Percentiles rank a stretch among this genome's conserved stretches.
Evolutionary conservation across 2,113 vertebrate genomes (phyloP).

Genomic region (Jaculus jaculus): DNA sequence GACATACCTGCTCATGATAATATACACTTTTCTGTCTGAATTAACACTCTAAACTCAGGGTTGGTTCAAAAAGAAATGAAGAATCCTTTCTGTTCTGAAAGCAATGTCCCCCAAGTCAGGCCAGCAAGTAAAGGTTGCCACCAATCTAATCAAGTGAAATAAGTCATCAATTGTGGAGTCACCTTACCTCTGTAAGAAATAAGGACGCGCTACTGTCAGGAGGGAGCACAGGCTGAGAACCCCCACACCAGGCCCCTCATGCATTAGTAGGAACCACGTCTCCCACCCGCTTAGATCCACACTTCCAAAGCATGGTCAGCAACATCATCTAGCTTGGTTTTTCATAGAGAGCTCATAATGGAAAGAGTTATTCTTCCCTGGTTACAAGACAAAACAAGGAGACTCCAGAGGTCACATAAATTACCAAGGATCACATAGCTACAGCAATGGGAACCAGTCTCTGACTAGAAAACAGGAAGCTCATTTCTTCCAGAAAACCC

Average conservation of each 20-base stretch:
- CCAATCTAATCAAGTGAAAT: conserved; percentile 13
- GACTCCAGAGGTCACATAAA: not conserved
- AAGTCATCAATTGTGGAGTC: not conserved
- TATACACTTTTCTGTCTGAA: not conserved
- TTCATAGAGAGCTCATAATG: not conserved
- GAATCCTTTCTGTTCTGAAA: conserved; percentile 10
- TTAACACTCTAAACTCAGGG: not conserved
- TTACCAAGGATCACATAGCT: not conserved
- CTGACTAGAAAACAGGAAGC: not conserved
- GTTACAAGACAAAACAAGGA: conserved; percentile 7
- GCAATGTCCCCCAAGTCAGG: not conserved
- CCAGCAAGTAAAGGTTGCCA: not conserved
- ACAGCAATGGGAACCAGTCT: not conserved
- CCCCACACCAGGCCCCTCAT: not conserved
- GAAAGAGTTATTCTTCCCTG: not conserved
- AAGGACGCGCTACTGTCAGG: not conserved
- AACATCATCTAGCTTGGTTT: not conserved
- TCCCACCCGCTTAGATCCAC: not conserved
- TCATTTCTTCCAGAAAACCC: not conserved
- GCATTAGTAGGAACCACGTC: not conserved
- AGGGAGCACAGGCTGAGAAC: not conserved
- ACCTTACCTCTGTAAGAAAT: not conserved
- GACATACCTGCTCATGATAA: not conserved
- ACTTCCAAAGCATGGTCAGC: not conserved
- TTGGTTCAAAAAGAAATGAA: conserved; percentile 45